Evolutionary conservation across 2,888 invertebrate species (phyloP), one percentile per base, ranked within the genome.

Genomic region (Kryphioiulus occultus): DNA sequence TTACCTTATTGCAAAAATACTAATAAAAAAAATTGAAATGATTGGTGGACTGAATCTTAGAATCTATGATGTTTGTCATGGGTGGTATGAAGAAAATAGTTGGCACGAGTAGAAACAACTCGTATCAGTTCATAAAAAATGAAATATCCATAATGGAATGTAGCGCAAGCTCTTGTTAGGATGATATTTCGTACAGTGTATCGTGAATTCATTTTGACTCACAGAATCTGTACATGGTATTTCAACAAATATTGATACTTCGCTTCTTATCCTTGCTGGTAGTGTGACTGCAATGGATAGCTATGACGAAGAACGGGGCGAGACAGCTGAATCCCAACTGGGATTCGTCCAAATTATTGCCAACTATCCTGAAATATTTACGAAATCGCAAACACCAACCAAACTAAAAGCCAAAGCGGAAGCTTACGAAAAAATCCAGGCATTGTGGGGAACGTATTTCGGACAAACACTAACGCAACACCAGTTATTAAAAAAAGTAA

Each of bases 221-320:
- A n/a, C n/a, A n/a, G n/a, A n/a, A n/a, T 22, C 68, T 9, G 68
- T 26, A 22, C 22, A 68, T 26, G 26, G 68, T 26, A 26, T 68
- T 68, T 68, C 68, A 26, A 26, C 68, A 15, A 4, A 7, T 26
- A 68, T 68, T 68, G 22, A 68, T 68, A 26, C 68, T 26, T 68
- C 68, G 26, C 68, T 68, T 68, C 68, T 68, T n/a, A n/a, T 68
- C 68, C 68, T 68, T 68, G 68, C 68, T 68, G 68, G 68, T 68
- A 68, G 68, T 68, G 68, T 68, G 68, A 68, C 68, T 68, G 10
- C 68, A 68, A 68, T 68, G 68, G 68, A 68, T 68, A 68, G 68
- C 68, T 12, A 26, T 22, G 68, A 68, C 10, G 68, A 68, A 68
- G 68, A 68, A 68, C 68, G 68, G 19, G 68, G 26, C 68, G 68